Evolutionary conservation across 2,113 vertebrate genomes (phyloP), one percentile per base, ranked within the genome.

Genomic region (Silurus asotus): DNA sequence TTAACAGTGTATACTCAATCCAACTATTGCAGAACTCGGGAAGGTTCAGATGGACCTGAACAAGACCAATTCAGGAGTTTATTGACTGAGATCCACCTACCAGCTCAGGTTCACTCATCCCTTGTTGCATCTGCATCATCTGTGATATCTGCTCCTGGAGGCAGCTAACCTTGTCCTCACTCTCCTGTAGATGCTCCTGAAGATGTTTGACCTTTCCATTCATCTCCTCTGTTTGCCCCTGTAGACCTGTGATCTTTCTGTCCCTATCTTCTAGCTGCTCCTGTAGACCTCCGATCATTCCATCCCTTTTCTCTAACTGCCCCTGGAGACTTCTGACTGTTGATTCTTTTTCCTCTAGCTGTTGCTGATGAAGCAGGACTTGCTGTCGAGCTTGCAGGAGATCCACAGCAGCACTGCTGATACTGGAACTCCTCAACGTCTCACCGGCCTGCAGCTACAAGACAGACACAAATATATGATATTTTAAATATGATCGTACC

Each of bases 371-470:
- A 10, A 93, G 93, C 76, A 95, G 84, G 25, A 99, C 94, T 90
- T 99, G 97, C 84, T 97, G 97, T 86, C 96, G 95, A 55, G 97
- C 95, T 92, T 98, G 97, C 20, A 98, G 90, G 59, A 99, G 96
- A 91, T 99, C 98, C 10, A 96, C 95, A 37, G 97, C 97, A 59
- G 96, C 96, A 91, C 93, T 98, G 84, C 96, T 97, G 87, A 97
- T 98, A 91, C 95, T 98, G 83, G 93, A 98, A 90, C 95, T 99
- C 89, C 97, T 95, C 86, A 98, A 91, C 0, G 96, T 95, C 94
- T 99, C 97, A 4, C 97, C 96, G 5, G 96, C 97, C 94, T 99
- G 98, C 75, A 99, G 94, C 97, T 99, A 91, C 55, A 58, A 25
- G 56, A 15, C 48, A 59, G 19, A 74, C 28, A 25, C 37, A 37